Percentiles rank a stretch among this genome's conserved stretches.
These are phyloP conservation scores for Eulemur macaco DNA, from an alignment of 2,113 vertebrate species.

Conservation along the genomic window DNA sequence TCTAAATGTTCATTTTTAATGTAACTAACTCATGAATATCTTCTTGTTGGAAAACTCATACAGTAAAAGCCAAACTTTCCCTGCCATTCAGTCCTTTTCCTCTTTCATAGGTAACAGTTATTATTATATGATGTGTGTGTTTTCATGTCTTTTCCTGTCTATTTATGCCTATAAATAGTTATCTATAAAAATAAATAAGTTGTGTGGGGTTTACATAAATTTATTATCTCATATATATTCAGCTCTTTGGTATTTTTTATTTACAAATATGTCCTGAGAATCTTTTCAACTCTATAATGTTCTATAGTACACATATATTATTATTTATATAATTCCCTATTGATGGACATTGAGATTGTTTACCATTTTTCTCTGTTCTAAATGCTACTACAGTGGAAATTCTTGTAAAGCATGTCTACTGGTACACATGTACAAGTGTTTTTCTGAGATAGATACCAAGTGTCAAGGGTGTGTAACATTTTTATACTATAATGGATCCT, in stretches of 20 bases:
- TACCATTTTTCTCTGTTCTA: background rate
- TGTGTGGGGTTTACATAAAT: background rate
- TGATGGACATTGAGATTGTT: background rate
- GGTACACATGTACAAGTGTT: background rate
- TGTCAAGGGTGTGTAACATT: background rate
- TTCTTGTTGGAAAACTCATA: background rate
- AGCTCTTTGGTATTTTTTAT: background rate
- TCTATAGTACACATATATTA: background rate
- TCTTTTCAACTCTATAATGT: background rate
- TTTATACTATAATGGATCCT: background rate
- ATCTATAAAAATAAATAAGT: background rate
- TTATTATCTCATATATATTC: background rate
- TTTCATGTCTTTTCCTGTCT: background rate
- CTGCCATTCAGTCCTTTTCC: background rate
- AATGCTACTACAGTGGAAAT: background rate
- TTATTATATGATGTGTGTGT: background rate
- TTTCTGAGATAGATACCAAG: background rate
- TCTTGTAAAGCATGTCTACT: background rate
- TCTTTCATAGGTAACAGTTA: background rate
- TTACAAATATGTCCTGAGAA: background rate
- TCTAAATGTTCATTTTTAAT: slow-evolving; percentile 24
- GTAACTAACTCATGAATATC: background rate
- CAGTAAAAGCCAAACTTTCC: background rate
- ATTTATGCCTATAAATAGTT: background rate
- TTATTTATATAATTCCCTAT: background rate